Evolutionary conservation across 2,113 vertebrate species (phyloP).

Genomic region (Rhea americana): DNA sequence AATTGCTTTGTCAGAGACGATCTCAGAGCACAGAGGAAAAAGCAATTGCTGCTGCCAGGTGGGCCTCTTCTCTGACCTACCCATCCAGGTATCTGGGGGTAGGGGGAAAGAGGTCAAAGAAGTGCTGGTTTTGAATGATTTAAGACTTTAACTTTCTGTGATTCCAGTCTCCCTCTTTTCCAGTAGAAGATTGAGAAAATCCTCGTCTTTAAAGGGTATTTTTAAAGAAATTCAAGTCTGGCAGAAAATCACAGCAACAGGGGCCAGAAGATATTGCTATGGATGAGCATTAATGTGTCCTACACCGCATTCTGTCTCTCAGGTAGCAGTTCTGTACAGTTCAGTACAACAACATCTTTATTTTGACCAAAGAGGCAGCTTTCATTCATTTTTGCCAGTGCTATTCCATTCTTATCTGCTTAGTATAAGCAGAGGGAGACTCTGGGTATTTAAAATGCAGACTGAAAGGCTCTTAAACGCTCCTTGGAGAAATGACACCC

Average conservation of each 20-base stretch:
- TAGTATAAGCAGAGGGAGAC: neutral
- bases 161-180: neutral
- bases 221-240: neutral
- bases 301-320: neutral
- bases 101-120: neutral
- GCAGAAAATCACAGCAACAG: neutral
- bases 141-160: neutral
- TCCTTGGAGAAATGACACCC: neutral
- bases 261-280: neutral
- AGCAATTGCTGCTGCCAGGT: neutral
- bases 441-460: neutral
- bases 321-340: no score
- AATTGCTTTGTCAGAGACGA: neutral
- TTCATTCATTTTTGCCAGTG: no score
- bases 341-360: no score
- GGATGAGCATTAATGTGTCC: neutral
- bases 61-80: neutral
- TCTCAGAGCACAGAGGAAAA: neutral
- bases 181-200: neutral
- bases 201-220: neutral
- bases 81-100: neutral
- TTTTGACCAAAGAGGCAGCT: neutral
- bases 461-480: neutral
- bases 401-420: neutral
- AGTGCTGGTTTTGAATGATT: accelerated